These are phyloP conservation scores for Parapsyche elsis DNA, from an alignment of 1,140 invertebrate species.

Conservation along the genomic window DNA sequence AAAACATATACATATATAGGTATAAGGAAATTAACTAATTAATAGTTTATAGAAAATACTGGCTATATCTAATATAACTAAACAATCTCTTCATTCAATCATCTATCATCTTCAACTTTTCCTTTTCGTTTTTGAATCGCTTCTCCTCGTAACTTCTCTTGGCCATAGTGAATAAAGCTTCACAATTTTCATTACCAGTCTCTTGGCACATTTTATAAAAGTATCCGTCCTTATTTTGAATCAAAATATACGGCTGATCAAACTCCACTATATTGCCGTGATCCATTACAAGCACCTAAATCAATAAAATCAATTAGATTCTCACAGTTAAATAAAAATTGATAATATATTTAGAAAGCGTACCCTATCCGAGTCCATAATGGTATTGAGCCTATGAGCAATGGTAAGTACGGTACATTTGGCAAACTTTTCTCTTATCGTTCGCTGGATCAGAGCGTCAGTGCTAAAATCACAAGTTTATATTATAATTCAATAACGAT, in stretches of 20 bases:
- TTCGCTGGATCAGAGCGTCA: conserved; percentile 69
- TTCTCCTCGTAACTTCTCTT: conserved; percentile 55
- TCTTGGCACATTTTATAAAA: conserved; percentile 72
- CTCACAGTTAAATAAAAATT: neutral
- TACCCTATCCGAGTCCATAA: conserved; percentile 70
- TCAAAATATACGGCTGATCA: conserved; percentile 71
- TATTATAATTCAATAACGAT: too few relatives aligned
- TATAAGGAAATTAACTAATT: too few relatives aligned
- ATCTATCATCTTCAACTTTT: conserved; percentile 53
- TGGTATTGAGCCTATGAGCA: conserved; percentile 76
- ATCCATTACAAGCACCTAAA: conserved; percentile 71
- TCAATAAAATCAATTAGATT: conserved; percentile 28
- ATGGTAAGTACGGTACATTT: conserved; percentile 77
- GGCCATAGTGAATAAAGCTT: conserved; percentile 60
- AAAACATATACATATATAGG: too few relatives aligned
- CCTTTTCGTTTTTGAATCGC: neutral
- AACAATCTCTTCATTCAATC: conserved; percentile 32
- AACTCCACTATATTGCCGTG: conserved; percentile 70
- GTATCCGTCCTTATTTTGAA: conserved; percentile 68
- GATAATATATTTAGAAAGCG: neutral
- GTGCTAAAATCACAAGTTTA: conserved; percentile 59
- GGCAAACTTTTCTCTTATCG: conserved; percentile 69
- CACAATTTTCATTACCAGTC: conserved; percentile 65
- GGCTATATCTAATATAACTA: too few relatives aligned
- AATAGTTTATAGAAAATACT: too few relatives aligned